phyloP scores from a whole-genome alignment of 2,888 invertebrate species.

The Parnassius smintheus region DNA sequence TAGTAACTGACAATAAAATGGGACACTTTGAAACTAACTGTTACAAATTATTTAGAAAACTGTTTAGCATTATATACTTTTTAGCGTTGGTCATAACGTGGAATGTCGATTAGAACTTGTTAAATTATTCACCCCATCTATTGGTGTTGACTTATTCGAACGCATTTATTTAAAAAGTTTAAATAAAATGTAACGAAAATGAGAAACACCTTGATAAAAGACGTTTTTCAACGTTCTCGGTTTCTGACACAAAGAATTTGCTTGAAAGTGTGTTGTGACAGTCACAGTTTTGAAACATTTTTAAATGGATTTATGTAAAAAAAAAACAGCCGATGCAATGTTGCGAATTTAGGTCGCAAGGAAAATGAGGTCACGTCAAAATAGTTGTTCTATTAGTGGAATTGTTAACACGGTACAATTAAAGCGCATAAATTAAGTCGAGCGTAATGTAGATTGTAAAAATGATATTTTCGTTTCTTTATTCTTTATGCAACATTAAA shows the following conservation, averaged over 20 bases:
- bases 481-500: slow-evolving; percentile 9
- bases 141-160: slow-evolving; percentile 19
- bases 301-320: slow-evolving; percentile 59
- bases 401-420: slow-evolving; percentile 75
- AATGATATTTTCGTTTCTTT: slow-evolving; percentile 32
- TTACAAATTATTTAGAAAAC: slow-evolving; percentile 62
- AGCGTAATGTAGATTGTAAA: slow-evolving; percentile 40
- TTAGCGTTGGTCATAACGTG: slow-evolving; percentile 39
- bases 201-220: slow-evolving; percentile 50
- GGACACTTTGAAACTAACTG: slow-evolving; percentile 71
- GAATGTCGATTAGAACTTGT: slow-evolving; percentile 35
- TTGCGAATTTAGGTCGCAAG: slow-evolving; percentile 70
- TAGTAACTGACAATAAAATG: slow-evolving; percentile 58
- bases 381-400: slow-evolving; percentile 61
- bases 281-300: slow-evolving; percentile 64
- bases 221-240: slow-evolving; percentile 55
- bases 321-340: slow-evolving; percentile 59
- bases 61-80: slow-evolving; percentile 35
- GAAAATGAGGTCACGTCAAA: slow-evolving; percentile 71
- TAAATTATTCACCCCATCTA: slow-evolving; percentile 23
- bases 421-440: slow-evolving; percentile 49
- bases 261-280: slow-evolving; percentile 61
- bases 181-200: slow-evolving; percentile 30
- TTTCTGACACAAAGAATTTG: slow-evolving; percentile 57
- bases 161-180: slow-evolving; percentile 28